phyloP scores from a whole-genome alignment of 2,797 vertebrate genomes.

The Gymnothorax reevesii region DNA sequence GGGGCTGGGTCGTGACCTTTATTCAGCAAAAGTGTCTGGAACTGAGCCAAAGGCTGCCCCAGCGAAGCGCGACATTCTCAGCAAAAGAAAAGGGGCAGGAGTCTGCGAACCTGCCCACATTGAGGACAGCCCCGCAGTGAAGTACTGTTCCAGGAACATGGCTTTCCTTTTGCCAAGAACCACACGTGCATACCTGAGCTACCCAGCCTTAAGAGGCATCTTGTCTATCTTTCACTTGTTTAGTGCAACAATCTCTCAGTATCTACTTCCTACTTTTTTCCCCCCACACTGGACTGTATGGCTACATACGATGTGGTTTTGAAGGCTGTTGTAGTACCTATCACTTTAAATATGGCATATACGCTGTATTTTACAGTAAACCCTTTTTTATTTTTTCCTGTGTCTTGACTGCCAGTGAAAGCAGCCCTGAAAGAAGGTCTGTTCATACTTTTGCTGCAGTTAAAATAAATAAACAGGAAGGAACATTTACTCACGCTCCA shows the following conservation, averaged over 20 bases:
- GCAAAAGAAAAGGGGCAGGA: neutral
- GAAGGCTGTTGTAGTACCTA: too few species aligned
- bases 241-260: neutral
- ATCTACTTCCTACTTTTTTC: neutral
- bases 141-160: neutral
- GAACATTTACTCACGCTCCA: constrained; percentile 85
- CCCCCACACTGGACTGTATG: neutral
- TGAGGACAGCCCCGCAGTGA: neutral
- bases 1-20: constrained; percentile 1
- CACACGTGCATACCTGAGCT: neutral
- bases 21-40: neutral
- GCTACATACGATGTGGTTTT: too few species aligned
- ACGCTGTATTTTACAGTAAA: neutral
- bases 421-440: neutral
- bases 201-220: neutral
- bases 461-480: neutral
- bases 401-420: neutral
- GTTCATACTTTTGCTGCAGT: neutral
- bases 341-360: neutral
- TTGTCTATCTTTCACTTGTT: neutral
- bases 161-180: neutral
- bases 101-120: neutral
- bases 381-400: neutral
- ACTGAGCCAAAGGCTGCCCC: neutral
- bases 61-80: neutral